Evolutionary conservation across 30 jellyfish, hydroid and myxozoan species (phyloP).

Genomic region (Hydra vulgaris): DNA sequence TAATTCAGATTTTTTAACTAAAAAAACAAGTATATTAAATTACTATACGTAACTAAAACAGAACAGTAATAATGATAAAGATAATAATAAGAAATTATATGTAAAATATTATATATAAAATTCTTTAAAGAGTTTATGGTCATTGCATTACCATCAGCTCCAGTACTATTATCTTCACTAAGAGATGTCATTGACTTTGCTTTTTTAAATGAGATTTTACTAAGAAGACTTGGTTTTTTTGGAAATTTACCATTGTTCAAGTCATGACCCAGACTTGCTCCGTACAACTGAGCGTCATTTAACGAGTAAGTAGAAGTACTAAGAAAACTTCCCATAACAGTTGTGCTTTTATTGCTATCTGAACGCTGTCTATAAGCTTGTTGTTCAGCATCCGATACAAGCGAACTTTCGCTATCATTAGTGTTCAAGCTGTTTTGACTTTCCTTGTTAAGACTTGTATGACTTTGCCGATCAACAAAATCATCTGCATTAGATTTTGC

Average conservation of each 20-base stretch:
- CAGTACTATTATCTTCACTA: not conserved
- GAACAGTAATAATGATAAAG: too few relatives aligned
- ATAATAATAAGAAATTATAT: too few relatives aligned
- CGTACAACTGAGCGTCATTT: constrained; percentile 19
- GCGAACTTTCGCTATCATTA: constrained; percentile 20
- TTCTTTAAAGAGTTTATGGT: too few relatives aligned
- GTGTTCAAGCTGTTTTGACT: constrained; percentile 65
- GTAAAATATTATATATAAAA: too few relatives aligned
- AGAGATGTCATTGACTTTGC: constrained; percentile 36
- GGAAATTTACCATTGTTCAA: not conserved
- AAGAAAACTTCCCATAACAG: not conserved
- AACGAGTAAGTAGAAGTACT: constrained; percentile 18
- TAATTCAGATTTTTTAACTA: too few relatives aligned
- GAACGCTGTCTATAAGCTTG: constrained; percentile 17
- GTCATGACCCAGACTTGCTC: constrained; percentile 11
- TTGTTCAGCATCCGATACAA: constrained; percentile 15
- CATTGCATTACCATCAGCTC: not conserved
- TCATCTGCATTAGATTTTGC: not conserved
- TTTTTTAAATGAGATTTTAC: constrained; percentile 16
- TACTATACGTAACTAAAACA: too few relatives aligned
- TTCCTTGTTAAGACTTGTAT: not conserved
- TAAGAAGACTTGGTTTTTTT: constrained; percentile 4
- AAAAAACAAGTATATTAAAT: too few relatives aligned
- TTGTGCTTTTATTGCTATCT: not conserved
- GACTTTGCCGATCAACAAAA: not conserved